Percentiles rank a stretch among this genome's conserved stretches.
Conservation (phyloP, 2,113 vertebrate species). For the Corythornis cristatus region DNA sequence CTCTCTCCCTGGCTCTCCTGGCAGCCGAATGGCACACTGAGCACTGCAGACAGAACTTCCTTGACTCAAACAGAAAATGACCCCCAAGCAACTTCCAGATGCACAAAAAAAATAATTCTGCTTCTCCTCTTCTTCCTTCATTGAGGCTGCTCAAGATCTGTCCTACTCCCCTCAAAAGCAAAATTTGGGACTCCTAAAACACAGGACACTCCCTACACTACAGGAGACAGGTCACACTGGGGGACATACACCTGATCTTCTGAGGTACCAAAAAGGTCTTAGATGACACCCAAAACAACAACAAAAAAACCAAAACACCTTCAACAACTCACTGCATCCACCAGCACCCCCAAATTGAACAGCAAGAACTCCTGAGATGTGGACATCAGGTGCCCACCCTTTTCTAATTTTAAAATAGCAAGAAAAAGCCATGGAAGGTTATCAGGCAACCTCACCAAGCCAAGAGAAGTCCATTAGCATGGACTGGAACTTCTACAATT, state of each 20-base stretch:
- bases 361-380: not conserved
- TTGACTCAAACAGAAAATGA: not conserved
- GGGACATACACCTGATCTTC: not conserved
- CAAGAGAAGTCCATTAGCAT: not conserved
- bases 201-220: not conserved
- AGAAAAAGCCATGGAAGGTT: not conserved
- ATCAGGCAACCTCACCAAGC: not conserved
- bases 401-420: not conserved
- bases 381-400: not conserved
- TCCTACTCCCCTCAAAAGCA: not conserved
- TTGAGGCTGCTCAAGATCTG: not conserved
- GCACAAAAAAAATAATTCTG: not conserved
- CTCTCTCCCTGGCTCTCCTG: not conserved
- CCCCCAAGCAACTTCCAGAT: not conserved
- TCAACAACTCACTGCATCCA: not conserved
- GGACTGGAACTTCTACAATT: not conserved
- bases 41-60: not conserved
- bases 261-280: not conserved
- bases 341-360: not conserved
- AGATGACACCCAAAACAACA: not conserved
- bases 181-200: not conserved
- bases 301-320: not conserved
- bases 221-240: not conserved
- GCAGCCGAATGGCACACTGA: accelerated
- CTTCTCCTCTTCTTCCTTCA: not conserved